Evolutionary conservation across 2,113 vertebrate species (phyloP), one percentile per base, ranked within the genome.

Genomic region (Clarias macrocephalus): DNA sequence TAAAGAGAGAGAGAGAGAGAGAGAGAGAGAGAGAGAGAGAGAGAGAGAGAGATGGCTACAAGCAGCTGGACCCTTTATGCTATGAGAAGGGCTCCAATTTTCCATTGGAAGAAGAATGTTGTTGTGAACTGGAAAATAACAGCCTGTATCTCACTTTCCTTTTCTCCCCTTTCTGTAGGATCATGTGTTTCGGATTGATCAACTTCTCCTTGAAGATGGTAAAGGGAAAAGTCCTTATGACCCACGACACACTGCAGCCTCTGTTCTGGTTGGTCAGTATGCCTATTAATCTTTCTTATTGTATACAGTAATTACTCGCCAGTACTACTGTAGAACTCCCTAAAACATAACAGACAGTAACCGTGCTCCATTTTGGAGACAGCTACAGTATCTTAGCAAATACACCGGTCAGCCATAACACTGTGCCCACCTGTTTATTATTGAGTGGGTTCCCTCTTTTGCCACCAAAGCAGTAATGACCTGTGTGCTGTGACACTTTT

Each of bases 171-270:
- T 19, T 37, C 11, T 88, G 85, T 91, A 99, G 98, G 97, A 99
- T 62, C 94, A 97, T 0, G 2, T 96, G 84, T 99, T 99, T 91
- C 94, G 94, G 84, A 91, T 99, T 12, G 96, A 97, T 87, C 93
- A 90, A 0, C 91, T 65, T 1, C 93, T 75, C 33, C 85, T 94
- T 0, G 98, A 99, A 89, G 98, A 99, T 0, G 98, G 98, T 87
- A 99, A 99, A 90, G 98, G 98, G 25, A 98, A 97, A 94, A 99
- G 97, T 88, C 98, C 98, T 0, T 99, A 99, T 0, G 98, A 99
- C 88, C 98, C 97, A 30, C 94, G 89, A 13, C 98, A 99, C 2
- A 89, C 91, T 0, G 96, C 97, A 0, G 97, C 98, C 42, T 97
- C 98, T 0, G 94, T 99, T 63, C 96, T 99, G 0, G 95, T 99